Base-by-base conservation (phyloP, 2,797 vertebrate genomes). In the Melanotaenia trifasciata region DNA sequence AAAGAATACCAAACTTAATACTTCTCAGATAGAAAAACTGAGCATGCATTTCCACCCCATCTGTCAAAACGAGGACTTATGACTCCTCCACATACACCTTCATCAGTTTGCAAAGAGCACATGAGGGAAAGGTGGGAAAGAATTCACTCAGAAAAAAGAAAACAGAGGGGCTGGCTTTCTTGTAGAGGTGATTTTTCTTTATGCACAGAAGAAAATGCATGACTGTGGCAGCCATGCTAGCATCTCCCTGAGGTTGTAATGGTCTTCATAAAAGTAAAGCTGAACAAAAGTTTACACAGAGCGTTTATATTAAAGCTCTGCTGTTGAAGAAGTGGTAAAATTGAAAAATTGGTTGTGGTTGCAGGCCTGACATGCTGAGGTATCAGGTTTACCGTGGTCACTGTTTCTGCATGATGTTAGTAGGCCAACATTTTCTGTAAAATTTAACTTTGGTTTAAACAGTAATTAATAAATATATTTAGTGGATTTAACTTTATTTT, bases 1-100 rank as follows among this genome's bases (percentile, higher is more conserved):
- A 54, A 51, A 67, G 66, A 45, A 54, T 57, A 68, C 38, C 35
- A 83, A 26, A 63, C 35, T 56, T 67, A 13, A 75, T 32, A 58
- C 45, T 63, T 59, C 13, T 51, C 51, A 64, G 59, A 50, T 5
- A 77, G 51, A 78, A 72, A 80, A 24, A 43, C 18, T 3, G 36
- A 38, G 72, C 56, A 40, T 51, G 58, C 43, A 30, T 83, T 83
- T 79, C n/a, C 63, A 76, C 70, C 54, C 70, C 76, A 80, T 85
- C 50, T 53, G 50, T 26, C 50, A 53, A 26, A 53, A 50, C 5
- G 26, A 14, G 14, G 53, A 56, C 18, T 28, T 14, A 28, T 56
- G 53, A 56, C 53, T 56, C 53, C 24, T 12, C 26, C 24, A 56
- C 13, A 54, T 6, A 56, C 24, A 56, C 26, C 6, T 28, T 30